Evolutionary conservation across 1,140 invertebrate genomes (phyloP), one percentile per base, ranked within the genome.

Genomic region (Drosophila mayri): DNA sequence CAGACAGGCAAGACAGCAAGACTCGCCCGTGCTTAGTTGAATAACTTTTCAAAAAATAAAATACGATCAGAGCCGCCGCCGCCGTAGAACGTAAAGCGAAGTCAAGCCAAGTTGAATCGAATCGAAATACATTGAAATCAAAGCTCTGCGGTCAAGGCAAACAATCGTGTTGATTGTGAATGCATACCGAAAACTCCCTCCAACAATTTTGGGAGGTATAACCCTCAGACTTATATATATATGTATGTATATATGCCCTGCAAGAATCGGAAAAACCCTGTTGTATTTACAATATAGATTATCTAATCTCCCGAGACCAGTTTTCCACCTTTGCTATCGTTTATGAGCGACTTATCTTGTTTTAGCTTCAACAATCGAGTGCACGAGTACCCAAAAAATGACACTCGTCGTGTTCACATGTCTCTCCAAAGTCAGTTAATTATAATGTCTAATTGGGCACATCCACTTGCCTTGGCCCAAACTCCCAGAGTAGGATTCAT

Each of bases 1-100:
- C 46, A 59, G 52, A 75, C 46, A 47, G 40, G 22, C 59, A 37
- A 49, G 35, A 32, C 28, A 57, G 43, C 49, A 63, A 25, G 25
- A 25, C 61, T 66, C 61, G 37, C 43, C 18, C 5, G 54, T 68
- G 52, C 44, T 50, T 76, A 66, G 78, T 85, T 74, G 61, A 85
- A 67, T 85, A 74, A 79, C 74, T 68, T 81, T 75, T 57, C 38
- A 38, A 78, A 73, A 72, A 70, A 59, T 43, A 55, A 74, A 82
- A 60, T 18, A 43, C 52, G 55, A 44, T 38, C 40, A 62, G 41
- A 57, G 58, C n/a, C 44, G 44, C 12, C 20, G 59, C 12, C n/a
- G 59, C 10, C n/a, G 59, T 55, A 75, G 71, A 76, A 74, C 58
- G 25, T 14, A 30, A 67, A 62, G 32, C 12, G 22, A 38, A 11